Evolutionary conservation across 35 echinoderm and acorn worm genomes (phyloP).

Genomic region (Lytechinus pictus): DNA sequence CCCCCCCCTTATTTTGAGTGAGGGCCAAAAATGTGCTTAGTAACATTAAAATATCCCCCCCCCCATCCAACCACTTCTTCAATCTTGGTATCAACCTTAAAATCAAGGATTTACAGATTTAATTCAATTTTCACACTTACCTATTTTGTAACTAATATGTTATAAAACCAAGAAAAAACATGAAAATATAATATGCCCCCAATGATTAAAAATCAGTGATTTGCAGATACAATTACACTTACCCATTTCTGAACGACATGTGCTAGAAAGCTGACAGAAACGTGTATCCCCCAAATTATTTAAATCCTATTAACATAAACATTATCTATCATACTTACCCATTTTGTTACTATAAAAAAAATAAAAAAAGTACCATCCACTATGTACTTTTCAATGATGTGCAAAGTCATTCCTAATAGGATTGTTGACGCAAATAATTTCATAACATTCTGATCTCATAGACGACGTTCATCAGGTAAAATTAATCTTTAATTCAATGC

Average conservation of each 20-base stretch:
- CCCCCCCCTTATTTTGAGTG: not conserved
- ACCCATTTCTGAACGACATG: too few relatives aligned
- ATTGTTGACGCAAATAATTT: not conserved
- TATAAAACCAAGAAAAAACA: not conserved
- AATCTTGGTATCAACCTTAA: not conserved
- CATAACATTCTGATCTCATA: not conserved
- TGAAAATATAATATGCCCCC: too few relatives aligned
- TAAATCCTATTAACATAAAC: not conserved
- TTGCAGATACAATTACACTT: too few relatives aligned
- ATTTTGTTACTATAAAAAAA: not conserved
- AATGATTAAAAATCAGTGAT: too few relatives aligned
- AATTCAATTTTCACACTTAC: not conserved
- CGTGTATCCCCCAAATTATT: too few relatives aligned
- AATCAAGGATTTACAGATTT: not conserved
- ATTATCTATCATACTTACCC: not conserved
- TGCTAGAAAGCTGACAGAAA: too few relatives aligned
- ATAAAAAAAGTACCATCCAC: not conserved
- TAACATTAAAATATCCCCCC: too few relatives aligned
- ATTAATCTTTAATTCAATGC: not conserved
- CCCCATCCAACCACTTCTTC: too few relatives aligned
- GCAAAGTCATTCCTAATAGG: not conserved
- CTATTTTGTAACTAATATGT: not conserved
- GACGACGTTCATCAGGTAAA: not conserved
- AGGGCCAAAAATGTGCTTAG: not conserved
- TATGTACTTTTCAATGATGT: not conserved